Evolutionary conservation across 2,113 vertebrate species (phyloP), one percentile per base, ranked within the genome.

Genomic region (Scalopus aquaticus): DNA sequence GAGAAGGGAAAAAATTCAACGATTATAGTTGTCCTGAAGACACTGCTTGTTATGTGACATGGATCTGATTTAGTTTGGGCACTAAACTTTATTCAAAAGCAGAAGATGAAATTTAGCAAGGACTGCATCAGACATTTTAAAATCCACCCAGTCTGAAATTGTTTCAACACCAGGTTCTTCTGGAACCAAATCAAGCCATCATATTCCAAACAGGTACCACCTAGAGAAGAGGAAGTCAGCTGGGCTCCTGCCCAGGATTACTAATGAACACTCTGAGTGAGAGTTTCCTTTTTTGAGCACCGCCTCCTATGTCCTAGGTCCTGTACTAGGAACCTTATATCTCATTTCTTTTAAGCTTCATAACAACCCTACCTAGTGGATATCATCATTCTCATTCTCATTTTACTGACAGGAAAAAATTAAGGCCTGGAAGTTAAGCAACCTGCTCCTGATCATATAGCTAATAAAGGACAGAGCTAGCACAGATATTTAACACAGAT

Each of bases 21-120:
- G 49, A 62, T 28, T 30, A 22, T 0, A 82, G 4, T 0, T 39
- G 28, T 69, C 30, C 19, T n/a, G 26, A 86, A 90, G 42, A 32
- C 30, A 32, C 4, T 58, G 24, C 44, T 60, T 84, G 20, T 51
- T 20, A 58, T 49, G 7, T 15, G 69, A 76, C 12, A 79, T 2
- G 13, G 32, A 20, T 78, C 16, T 79, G 26, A 6, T 46, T 88
- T 6, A 74, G 62, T 74, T 22, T 70, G 58, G 37, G n/a, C 16
- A 69, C 10, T 39, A 42, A 60, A 5, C 9, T 67, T 85, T 93
- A 35, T 74, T 74, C 54, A 79, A 65, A 74, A 70, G 49, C 1
- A 64, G 24, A 95, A 89, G 49, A 93, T 46, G 44, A 96, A 19
- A 80, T 39, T 93, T 83, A 95, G 95, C 22, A 82, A 64, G 39